Percentiles rank a stretch among this genome's conserved stretches.
These are phyloP conservation scores for Ctenomys sociabilis DNA, from an alignment of 2,113 vertebrate species.

Conservation along the genomic window DNA sequence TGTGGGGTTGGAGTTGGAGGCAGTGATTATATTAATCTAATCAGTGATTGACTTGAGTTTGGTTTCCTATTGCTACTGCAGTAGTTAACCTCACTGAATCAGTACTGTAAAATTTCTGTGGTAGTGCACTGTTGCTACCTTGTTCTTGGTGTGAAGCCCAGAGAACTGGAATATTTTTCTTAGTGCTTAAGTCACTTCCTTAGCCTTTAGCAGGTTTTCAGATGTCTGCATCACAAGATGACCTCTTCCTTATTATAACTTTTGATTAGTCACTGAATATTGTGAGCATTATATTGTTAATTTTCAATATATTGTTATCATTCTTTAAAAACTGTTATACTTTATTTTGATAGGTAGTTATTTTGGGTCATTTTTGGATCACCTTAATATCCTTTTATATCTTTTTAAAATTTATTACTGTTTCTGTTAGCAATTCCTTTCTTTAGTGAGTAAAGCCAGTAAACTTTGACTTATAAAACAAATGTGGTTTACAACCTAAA, in stretches of 20 bases:
- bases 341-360: background rate
- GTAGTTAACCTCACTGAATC: background rate
- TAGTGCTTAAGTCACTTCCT: background rate
- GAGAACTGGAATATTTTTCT: background rate
- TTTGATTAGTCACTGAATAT: background rate
- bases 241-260: background rate
- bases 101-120: background rate
- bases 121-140: background rate
- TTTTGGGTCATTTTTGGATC: background rate
- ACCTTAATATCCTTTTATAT: background rate
- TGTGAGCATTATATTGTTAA: background rate
- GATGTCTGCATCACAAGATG: background rate
- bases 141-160: background rate
- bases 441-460: background rate
- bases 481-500: background rate
- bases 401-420: background rate
- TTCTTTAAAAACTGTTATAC: background rate
- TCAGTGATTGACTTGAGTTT: background rate
- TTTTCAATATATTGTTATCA: background rate
- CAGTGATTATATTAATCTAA: background rate
- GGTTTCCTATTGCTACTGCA: background rate
- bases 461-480: background rate
- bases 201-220: background rate
- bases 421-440: background rate
- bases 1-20: background rate